phyloP scores from a whole-genome alignment of 2,113 vertebrate species.

The Thermophis baileyi region DNA sequence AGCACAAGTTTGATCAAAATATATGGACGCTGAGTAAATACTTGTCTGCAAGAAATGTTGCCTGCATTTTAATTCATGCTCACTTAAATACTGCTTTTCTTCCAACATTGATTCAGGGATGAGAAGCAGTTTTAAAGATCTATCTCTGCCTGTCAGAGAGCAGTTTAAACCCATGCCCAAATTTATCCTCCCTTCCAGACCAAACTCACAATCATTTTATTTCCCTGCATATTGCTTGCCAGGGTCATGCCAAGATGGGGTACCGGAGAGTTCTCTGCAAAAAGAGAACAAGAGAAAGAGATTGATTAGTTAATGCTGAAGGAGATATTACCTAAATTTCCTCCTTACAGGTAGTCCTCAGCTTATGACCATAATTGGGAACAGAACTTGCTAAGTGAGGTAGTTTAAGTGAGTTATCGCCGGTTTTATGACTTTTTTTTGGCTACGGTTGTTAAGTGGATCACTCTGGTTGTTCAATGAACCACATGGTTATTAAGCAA shows the following conservation, averaged over 20 bases:
- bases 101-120: background rate
- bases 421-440: background rate
- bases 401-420: background rate
- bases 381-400: background rate
- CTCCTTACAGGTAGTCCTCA: background rate
- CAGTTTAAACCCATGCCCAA: background rate
- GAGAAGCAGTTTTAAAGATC: background rate
- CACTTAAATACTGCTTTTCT: background rate
- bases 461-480: background rate
- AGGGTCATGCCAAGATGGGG: slow-evolving; percentile 17
- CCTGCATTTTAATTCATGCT: background rate
- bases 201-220: slow-evolving; percentile 24
- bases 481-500: background rate
- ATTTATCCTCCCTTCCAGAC: background rate
- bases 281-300: background rate
- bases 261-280: background rate
- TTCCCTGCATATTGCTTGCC: background rate
- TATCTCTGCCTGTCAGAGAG: background rate
- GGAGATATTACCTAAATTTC: background rate
- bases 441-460: background rate
- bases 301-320: background rate
- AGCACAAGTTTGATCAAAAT: background rate
- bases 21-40: too few relatives aligned
- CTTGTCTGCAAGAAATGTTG: background rate
- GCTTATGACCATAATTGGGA: background rate